These are phyloP conservation scores for Hydrozoanthus tunicans DNA, from an alignment of 64 coral and sea anemone species.

Conservation along the genomic window DNA sequence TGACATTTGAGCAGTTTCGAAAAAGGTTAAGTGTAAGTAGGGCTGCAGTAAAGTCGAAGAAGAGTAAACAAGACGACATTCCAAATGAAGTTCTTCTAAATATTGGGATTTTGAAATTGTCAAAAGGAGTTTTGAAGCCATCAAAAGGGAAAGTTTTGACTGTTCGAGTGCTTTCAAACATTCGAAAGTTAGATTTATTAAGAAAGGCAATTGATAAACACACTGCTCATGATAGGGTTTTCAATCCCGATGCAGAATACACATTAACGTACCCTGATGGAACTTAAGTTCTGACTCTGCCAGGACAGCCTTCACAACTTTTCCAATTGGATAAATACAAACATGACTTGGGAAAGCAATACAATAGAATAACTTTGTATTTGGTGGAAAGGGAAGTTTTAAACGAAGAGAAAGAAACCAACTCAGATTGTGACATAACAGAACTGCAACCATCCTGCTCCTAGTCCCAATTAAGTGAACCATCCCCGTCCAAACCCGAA, in stretches of 20 bases:
- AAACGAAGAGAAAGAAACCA: background rate
- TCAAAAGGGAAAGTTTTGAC: background rate
- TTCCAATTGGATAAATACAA: background rate
- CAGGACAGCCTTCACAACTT: background rate
- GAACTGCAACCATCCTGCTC: background rate
- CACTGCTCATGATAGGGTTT: background rate
- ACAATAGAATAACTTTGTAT: background rate
- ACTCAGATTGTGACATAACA: slow-evolving; percentile 1
- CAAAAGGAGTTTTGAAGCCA: background rate
- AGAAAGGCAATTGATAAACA: slow-evolving; percentile 2
- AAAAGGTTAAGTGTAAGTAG: background rate
- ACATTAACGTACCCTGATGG: too few relatives aligned
- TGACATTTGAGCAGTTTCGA: background rate
- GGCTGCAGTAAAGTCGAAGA: background rate
- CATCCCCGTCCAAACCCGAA: background rate
- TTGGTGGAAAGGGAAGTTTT: background rate
- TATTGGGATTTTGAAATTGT: background rate
- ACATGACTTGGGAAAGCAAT: background rate
- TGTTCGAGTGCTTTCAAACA: background rate
- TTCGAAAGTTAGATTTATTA: slow-evolving; percentile 3
- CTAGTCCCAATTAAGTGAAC: background rate
- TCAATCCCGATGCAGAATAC: background rate
- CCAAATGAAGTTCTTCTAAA: background rate
- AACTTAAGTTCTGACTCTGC: background rate
- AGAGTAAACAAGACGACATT: background rate